These are phyloP conservation scores for Corydoras maculifer DNA, from an alignment of 2,113 vertebrate genomes.

Conservation along the genomic window DNA sequence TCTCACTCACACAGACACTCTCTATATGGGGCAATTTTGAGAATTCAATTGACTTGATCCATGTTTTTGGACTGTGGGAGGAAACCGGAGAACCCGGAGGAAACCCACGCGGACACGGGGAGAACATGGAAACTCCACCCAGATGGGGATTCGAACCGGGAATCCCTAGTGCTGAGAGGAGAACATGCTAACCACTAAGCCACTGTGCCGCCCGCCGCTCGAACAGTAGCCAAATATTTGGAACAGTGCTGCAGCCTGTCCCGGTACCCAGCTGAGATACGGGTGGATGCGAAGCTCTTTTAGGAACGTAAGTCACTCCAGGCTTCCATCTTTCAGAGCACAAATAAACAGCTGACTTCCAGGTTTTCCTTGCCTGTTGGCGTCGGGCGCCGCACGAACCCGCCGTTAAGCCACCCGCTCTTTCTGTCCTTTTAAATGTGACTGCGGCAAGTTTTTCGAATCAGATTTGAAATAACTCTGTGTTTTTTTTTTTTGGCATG, in stretches of 20 bases:
- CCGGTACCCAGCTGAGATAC: conserved; percentile 24
- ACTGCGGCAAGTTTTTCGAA: conserved; percentile 65
- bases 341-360: conserved; percentile 65
- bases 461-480: conserved; percentile 75
- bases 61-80: too few species aligned
- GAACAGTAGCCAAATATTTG: conserved; percentile 30
- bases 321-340: conserved; percentile 43
- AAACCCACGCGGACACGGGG: background rate
- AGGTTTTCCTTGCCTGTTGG: conserved; percentile 60
- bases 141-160: background rate
- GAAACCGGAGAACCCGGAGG: background rate
- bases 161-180: too few species aligned
- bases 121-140: background rate
- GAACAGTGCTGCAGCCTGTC: conserved; percentile 33
- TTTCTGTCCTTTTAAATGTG: conserved; percentile 53
- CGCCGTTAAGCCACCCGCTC: background rate
- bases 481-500: conserved; percentile 55
- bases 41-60: too few species aligned
- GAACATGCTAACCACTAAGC: too few species aligned
- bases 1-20: too few species aligned
- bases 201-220: too few species aligned
- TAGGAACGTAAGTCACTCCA: conserved; percentile 48
- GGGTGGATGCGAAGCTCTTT: conserved; percentile 28
- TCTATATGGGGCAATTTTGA: too few species aligned
- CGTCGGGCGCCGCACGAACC: conserved; percentile 48